Percentiles rank a stretch among this genome's conserved stretches.
Evolutionary conservation across 1,140 invertebrate species (phyloP).

Genomic region (Drosophila leontia): DNA sequence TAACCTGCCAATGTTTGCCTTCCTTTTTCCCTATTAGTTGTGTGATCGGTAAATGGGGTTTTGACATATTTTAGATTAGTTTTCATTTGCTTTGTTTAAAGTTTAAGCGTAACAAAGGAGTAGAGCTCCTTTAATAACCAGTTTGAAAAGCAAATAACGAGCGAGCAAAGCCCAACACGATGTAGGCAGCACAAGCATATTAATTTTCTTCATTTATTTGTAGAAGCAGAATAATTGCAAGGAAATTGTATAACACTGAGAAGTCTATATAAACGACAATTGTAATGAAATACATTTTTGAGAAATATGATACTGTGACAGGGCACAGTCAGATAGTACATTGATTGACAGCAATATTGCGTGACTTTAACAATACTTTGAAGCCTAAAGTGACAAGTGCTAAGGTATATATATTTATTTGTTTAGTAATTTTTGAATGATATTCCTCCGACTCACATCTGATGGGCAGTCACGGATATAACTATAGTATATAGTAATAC

Average conservation of each 20-base stretch:
- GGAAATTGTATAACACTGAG: not conserved
- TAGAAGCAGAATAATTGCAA: not conserved
- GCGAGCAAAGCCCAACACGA: not conserved
- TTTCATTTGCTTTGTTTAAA: not conserved
- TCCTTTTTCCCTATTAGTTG: constrained; percentile 13
- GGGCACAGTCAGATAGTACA: not conserved
- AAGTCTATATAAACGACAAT: not conserved
- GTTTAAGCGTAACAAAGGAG: not conserved
- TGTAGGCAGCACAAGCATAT: not conserved
- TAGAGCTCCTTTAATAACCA: not conserved
- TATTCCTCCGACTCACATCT: too few relatives aligned
- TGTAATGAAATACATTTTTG: not conserved
- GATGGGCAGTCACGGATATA: too few relatives aligned
- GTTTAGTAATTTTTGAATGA: too few relatives aligned
- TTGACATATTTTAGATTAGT: too few relatives aligned
- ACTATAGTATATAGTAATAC: too few relatives aligned
- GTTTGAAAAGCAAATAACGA: not conserved
- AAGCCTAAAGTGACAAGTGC: not conserved
- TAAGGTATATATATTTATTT: too few relatives aligned
- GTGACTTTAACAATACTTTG: not conserved
- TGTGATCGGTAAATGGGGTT: constrained; percentile 11
- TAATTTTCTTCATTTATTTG: not conserved
- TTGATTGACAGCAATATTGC: not conserved
- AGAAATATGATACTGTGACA: not conserved
- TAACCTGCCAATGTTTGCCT: constrained; percentile 35